Conservation (phyloP, 2,888 invertebrate genomes). For the Embidobia sp. region DNA sequence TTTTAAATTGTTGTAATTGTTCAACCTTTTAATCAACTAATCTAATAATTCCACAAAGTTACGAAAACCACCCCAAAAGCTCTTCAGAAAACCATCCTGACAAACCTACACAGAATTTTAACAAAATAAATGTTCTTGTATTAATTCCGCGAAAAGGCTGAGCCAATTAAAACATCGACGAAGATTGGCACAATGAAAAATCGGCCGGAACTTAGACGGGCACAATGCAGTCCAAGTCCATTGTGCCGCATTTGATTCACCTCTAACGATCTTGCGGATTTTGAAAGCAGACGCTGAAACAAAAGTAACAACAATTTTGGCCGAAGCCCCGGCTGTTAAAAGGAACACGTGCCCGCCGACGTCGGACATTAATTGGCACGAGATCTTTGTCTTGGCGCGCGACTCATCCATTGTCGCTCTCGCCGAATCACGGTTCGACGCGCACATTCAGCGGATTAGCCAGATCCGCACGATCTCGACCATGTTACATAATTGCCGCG, state of each 20-base stretch:
- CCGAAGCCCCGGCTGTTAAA: conserved; percentile 44
- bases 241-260: conserved; percentile 1
- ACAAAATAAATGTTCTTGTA: too few relatives aligned
- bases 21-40: too few relatives aligned
- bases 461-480: conserved; percentile 74
- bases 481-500: conserved; percentile 77
- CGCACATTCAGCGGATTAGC: conserved; percentile 79
- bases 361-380: conserved; percentile 81
- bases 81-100: too few relatives aligned
- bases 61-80: too few relatives aligned
- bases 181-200: background rate
- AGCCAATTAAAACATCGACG: background rate
- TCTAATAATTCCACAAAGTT: too few relatives aligned
- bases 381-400: conserved; percentile 79
- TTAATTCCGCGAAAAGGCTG: too few relatives aligned
- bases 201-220: background rate
- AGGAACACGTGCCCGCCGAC: conserved; percentile 71
- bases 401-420: conserved; percentile 77
- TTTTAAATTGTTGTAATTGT: too few relatives aligned
- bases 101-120: too few relatives aligned
- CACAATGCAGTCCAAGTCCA: background rate
- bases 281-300: conserved; percentile 32
- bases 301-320: conserved; percentile 48
- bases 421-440: conserved; percentile 78
- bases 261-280: conserved; percentile 41